Evolutionary conservation across 2,888 invertebrate species (phyloP), one percentile per base, ranked within the genome.

Genomic region (Melanophora roralis): DNA sequence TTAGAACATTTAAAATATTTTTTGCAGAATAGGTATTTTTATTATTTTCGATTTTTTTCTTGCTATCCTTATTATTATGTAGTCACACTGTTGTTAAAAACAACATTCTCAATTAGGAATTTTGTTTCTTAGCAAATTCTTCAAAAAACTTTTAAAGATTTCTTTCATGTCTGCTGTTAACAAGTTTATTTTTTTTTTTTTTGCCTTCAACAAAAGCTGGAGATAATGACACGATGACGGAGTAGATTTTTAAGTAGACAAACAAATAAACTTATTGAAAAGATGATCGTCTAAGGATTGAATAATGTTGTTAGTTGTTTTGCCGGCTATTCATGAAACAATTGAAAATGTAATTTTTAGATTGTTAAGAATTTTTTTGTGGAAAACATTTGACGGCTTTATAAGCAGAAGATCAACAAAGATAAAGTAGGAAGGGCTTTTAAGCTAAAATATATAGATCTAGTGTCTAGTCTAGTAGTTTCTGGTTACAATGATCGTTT

Each of bases 241-340:
- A 32, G 47, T 45, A 38, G 62, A 57, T 69, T 53, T 36, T 57
- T 69, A 49, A 57, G 40, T 23, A 64, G 69, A 69, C 69, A 76
- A 69, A 57, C 38, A 53, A 64, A 76, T 21, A 76, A 76, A 57
- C 40, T 34, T 64, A 76, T 76, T 69, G 75, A 62, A 49, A 27
- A 76, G 69, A 76, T 57, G 53, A 62, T 55, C 55, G n/a, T 45
- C 23, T 12, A 32, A 59, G 32, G 34, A 76, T 49, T 49, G 36
- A 69, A 69, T 57, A 64, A 76, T 76, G 69, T 71, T 62, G 69
- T 76, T 71, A 8, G 32, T 59, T 40, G 34, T 45, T 53, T 40
- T 27, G 27, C 6, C 21, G 14, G 12, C 23, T 72, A 51, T 21
- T n/a, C 4, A 5, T 34, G 27, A 49, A 59, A 45, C 65, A 74